Percentiles rank a stretch among this genome's conserved stretches.
Evolutionary conservation across 2,888 invertebrate genomes (phyloP).

Genomic region (Agrochola lychnidis): DNA sequence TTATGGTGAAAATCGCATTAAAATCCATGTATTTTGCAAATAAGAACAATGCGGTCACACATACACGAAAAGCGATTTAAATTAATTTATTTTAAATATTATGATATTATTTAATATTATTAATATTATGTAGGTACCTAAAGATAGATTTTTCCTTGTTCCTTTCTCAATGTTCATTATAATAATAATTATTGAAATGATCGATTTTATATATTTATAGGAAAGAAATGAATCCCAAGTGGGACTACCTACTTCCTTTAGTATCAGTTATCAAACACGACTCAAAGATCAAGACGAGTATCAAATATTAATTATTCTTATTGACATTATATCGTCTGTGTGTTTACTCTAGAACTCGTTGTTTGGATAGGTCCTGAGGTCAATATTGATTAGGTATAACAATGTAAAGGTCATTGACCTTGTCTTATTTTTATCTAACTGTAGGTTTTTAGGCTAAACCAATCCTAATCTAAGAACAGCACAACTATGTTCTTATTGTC

Average conservation of each 20-base stretch:
- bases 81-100: too few species aligned
- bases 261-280: constrained; percentile 4
- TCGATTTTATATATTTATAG: constrained; percentile 11
- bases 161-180: background rate
- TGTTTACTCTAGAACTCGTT: background rate
- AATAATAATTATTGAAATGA: constrained; percentile 17
- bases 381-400: background rate
- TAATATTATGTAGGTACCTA: too few species aligned
- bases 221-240: background rate
- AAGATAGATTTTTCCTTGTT: too few species aligned
- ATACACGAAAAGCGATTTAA: too few species aligned
- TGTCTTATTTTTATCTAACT: background rate
- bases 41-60: too few species aligned
- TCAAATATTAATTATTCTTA: constrained; percentile 3
- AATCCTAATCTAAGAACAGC: too few species aligned
- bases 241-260: background rate
- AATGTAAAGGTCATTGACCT: background rate
- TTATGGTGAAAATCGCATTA: too few species aligned
- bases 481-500: too few species aligned
- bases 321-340: background rate
- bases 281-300: constrained; percentile 2
- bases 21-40: too few species aligned
- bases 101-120: too few species aligned
- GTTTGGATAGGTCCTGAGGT: background rate
- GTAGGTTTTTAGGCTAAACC: too few species aligned